These are phyloP conservation scores for Sericinus montela DNA, from an alignment of 2,888 invertebrate species.

Conservation along the genomic window DNA sequence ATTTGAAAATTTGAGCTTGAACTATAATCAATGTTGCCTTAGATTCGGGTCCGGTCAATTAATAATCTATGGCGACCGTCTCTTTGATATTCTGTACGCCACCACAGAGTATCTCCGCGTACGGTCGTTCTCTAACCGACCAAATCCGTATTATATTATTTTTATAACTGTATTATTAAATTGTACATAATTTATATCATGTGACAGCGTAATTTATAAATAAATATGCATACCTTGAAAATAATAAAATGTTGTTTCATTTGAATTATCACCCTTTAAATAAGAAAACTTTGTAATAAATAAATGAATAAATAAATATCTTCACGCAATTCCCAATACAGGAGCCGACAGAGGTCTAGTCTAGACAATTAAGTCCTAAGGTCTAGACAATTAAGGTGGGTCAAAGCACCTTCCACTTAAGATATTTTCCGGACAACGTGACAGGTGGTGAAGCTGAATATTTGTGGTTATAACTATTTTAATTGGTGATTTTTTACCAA, in stretches of 20 bases:
- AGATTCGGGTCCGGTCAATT: conserved; percentile 32
- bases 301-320: too few relatives aligned
- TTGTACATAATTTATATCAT: conserved; percentile 78
- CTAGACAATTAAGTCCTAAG: too few relatives aligned
- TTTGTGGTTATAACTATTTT: too few relatives aligned
- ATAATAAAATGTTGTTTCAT: conserved; percentile 43
- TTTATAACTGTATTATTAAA: conserved; percentile 74
- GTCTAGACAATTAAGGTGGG: too few relatives aligned
- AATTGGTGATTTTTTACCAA: too few relatives aligned
- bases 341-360: too few relatives aligned
- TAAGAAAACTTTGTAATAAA: too few relatives aligned
- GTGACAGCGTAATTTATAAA: conserved; percentile 77
- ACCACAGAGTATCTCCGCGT: conserved; percentile 46
- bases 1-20: conserved; percentile 59
- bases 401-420: too few relatives aligned
- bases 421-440: too few relatives aligned
- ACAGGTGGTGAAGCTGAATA: too few relatives aligned
- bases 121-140: conserved; percentile 34
- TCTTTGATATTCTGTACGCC: conserved; percentile 45
- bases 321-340: too few relatives aligned
- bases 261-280: conserved; percentile 20
- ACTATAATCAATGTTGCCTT: conserved; percentile 60
- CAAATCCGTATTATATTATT: conserved; percentile 63
- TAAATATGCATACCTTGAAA: conserved; percentile 76
- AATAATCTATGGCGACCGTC: conserved; percentile 29